Conservation (phyloP, 2,888 invertebrate species). For the Lycaena phlaeas region DNA sequence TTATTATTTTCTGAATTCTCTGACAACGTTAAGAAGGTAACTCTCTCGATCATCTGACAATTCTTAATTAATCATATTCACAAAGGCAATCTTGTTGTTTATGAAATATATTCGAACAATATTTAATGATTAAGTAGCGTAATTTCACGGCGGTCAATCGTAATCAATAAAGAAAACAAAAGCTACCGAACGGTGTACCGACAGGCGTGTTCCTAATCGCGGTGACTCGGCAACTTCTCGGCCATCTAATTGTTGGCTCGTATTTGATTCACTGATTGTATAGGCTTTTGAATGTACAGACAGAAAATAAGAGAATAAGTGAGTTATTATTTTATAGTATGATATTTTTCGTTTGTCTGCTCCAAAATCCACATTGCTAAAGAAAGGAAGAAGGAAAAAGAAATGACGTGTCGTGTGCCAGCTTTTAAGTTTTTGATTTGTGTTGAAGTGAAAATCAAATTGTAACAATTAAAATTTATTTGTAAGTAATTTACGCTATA, state of each 20-base stretch:
- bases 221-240: conserved; percentile 44
- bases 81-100: not conserved
- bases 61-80: not conserved
- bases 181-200: conserved; percentile 32
- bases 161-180: conserved; percentile 14
- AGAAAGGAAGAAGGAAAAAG: too few species aligned
- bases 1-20: too few species aligned
- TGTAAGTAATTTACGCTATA: too few species aligned
- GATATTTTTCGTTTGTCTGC: not conserved
- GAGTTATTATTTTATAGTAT: too few species aligned
- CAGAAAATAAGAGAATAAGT: conserved; percentile 16
- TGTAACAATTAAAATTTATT: too few species aligned
- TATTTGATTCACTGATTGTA: conserved; percentile 50
- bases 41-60: too few species aligned
- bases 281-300: conserved; percentile 31
- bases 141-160: conserved; percentile 15
- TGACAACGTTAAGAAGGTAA: too few species aligned
- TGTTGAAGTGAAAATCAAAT: too few species aligned
- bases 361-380: too few species aligned
- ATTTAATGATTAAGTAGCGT: conserved; percentile 8
- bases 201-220: conserved; percentile 19
- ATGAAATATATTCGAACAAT: conserved; percentile 5
- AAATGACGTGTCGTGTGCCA: too few species aligned
- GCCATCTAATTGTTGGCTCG: conserved; percentile 63
- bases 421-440: too few species aligned